Percentiles rank a stretch among this genome's conserved stretches.
Conservation (phyloP, 2,888 invertebrate species). For the Xestobium rufovillosum region DNA sequence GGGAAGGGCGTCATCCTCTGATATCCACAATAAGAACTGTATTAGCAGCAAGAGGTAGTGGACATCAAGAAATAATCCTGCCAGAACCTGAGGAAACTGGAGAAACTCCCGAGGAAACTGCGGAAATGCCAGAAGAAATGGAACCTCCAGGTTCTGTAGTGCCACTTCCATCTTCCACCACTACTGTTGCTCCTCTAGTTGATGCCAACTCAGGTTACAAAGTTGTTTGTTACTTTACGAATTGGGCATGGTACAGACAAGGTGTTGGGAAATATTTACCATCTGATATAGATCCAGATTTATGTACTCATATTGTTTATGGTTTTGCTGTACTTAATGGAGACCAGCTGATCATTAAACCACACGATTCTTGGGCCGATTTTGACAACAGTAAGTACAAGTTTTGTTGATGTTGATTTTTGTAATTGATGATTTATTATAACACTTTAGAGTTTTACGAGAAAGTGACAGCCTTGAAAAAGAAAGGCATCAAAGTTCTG, state of each 20-base stretch:
- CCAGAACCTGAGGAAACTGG: slow-evolving; percentile 22
- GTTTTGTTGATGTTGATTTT: slow-evolving; percentile 8
- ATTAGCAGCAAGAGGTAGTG: slow-evolving; percentile 48
- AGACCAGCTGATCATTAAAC: slow-evolving; percentile 66
- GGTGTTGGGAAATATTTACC: slow-evolving; percentile 75
- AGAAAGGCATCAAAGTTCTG: slow-evolving; percentile 69
- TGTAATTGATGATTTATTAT: slow-evolving; percentile 5
- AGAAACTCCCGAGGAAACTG: slow-evolving; percentile 19
- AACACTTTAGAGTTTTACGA: slow-evolving; percentile 67
- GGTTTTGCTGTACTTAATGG: slow-evolving; percentile 84
- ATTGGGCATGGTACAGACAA: slow-evolving; percentile 92
- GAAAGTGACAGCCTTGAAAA: slow-evolving; percentile 67
- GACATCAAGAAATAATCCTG: slow-evolving; percentile 26
- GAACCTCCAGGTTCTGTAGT: not conserved
- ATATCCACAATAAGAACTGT: slow-evolving; percentile 68
- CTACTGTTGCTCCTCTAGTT: slow-evolving; percentile 24
- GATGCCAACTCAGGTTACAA: slow-evolving; percentile 49
- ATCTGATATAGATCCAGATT: slow-evolving; percentile 71
- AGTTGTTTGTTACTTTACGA: slow-evolving; percentile 86
- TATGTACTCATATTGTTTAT: slow-evolving; percentile 88
- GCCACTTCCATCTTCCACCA: slow-evolving; percentile 14
- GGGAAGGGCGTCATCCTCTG: slow-evolving; percentile 72
- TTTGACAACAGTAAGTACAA: slow-evolving; percentile 68
- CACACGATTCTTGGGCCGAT: slow-evolving; percentile 85
- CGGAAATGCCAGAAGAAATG: slow-evolving; percentile 17